Conservation (phyloP, 2,888 invertebrate genomes). For the Eupithecia pulchellata region DNA sequence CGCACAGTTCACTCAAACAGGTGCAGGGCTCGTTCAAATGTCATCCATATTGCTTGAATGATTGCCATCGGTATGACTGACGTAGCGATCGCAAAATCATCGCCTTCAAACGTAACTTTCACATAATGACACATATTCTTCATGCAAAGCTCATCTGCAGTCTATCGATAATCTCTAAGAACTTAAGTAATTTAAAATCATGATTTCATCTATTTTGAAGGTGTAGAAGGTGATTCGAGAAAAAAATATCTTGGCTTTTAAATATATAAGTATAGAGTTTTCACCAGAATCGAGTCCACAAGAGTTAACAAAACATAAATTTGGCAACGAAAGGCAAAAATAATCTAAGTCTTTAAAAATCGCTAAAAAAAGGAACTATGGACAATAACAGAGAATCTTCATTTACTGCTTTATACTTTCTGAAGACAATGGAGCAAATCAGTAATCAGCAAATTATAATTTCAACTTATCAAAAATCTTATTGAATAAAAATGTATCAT, state of each 20-base stretch:
- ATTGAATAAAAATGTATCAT: constrained; percentile 2
- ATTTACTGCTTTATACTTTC: too few relatives aligned
- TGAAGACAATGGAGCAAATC: background rate
- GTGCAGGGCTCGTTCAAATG: constrained; percentile 26
- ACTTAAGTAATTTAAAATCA: background rate
- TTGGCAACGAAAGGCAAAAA: background rate
- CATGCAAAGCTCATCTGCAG: background rate
- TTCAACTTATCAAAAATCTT: background rate
- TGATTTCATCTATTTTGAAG: background rate
- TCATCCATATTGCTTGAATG: constrained; percentile 30
- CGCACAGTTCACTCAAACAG: constrained; percentile 31
- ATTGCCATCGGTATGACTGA: constrained; percentile 24
- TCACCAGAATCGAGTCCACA: background rate
- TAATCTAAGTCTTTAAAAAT: too few relatives aligned
- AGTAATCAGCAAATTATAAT: background rate
- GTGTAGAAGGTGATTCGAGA: background rate
- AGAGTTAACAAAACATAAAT: background rate
- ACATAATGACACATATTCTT: background rate
- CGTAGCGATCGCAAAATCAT: constrained; percentile 23
- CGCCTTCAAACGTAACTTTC: background rate
- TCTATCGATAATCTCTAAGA: too few relatives aligned
- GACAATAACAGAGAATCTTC: background rate
- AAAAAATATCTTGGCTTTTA: background rate
- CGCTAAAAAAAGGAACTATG: too few relatives aligned
- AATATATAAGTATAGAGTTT: background rate